phyloP scores from a whole-genome alignment of 2,797 vertebrate species.

The Scomberomorus guttatus region DNA sequence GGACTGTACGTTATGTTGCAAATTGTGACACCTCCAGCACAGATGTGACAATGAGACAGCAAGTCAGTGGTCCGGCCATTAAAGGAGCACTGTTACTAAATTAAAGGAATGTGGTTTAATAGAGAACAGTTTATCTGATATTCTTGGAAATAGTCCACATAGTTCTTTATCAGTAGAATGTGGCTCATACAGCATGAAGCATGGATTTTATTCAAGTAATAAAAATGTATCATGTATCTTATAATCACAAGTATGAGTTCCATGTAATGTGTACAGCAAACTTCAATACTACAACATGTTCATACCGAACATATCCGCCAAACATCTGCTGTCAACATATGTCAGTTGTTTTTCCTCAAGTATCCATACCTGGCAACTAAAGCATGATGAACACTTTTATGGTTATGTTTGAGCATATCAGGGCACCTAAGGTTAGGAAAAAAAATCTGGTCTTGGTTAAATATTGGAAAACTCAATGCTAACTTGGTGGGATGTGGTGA shows the following conservation, averaged over 20 bases:
- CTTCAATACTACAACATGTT: background rate
- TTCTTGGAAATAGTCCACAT: slow-evolving; percentile 2
- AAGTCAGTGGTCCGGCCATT: slow-evolving; percentile 16
- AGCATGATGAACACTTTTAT: background rate
- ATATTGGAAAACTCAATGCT: background rate
- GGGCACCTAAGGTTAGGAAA: background rate
- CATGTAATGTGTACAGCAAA: background rate
- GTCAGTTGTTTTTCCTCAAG: background rate
- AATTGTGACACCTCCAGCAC: slow-evolving; percentile 34
- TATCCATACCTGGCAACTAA: background rate
- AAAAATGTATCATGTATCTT: slow-evolving; percentile 20
- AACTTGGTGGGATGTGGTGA: background rate
- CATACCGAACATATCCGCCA: background rate
- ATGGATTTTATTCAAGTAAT: slow-evolving; percentile 17
- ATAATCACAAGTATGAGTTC: background rate
- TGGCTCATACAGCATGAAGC: slow-evolving; percentile 17
- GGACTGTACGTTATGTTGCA: slow-evolving; percentile 12
- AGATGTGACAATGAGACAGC: slow-evolving; percentile 39
- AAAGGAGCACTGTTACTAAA: slow-evolving; percentile 23
- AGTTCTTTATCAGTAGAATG: background rate
- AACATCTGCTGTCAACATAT: background rate
- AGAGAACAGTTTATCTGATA: slow-evolving; percentile 29
- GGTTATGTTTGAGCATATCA: background rate
- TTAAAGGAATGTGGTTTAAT: slow-evolving; percentile 39
- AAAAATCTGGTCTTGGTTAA: background rate